Percentiles rank a stretch among this genome's conserved stretches.
phyloP scores from a whole-genome alignment of 1,140 invertebrate genomes.

The Drosophila trapezifrons region DNA sequence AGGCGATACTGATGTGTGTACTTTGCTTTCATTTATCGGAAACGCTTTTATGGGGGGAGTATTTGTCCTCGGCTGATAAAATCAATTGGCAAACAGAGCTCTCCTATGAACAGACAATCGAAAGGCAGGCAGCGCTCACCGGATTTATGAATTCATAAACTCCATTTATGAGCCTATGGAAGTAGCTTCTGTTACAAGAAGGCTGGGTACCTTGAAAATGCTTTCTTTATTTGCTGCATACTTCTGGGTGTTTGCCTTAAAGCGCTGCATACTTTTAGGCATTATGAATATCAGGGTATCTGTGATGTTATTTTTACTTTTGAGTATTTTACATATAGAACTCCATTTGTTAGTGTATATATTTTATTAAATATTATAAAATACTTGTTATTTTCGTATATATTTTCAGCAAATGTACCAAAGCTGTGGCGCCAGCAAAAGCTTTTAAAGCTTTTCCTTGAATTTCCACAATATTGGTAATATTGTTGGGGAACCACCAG shows the following conservation, averaged over 20 bases:
- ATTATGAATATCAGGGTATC: too few relatives aligned
- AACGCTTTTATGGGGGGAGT: constrained; percentile 19
- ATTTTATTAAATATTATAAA: not conserved
- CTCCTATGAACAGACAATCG: not conserved
- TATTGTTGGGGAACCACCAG: not conserved
- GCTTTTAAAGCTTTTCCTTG: constrained; percentile 10
- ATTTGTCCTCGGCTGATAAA: constrained; percentile 10
- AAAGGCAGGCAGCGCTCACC: not conserved
- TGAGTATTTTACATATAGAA: not conserved
- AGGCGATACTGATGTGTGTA: not conserved
- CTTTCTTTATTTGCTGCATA: constrained; percentile 5
- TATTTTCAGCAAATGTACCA: not conserved
- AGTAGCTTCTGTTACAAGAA: not conserved
- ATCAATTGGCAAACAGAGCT: not conserved
- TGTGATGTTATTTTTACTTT: not conserved
- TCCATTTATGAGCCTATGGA: not conserved
- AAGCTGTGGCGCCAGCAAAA: not conserved
- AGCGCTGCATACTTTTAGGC: not conserved
- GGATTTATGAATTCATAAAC: constrained; percentile 26
- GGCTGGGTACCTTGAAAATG: not conserved
- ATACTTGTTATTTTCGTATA: not conserved
- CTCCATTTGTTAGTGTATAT: not conserved
- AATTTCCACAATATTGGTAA: not conserved
- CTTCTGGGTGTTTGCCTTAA: constrained; percentile 12
- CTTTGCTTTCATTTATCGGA: constrained; percentile 27